Base-by-base conservation (phyloP, 2,113 vertebrate species). In the Dicentrarchus labrax region DNA sequence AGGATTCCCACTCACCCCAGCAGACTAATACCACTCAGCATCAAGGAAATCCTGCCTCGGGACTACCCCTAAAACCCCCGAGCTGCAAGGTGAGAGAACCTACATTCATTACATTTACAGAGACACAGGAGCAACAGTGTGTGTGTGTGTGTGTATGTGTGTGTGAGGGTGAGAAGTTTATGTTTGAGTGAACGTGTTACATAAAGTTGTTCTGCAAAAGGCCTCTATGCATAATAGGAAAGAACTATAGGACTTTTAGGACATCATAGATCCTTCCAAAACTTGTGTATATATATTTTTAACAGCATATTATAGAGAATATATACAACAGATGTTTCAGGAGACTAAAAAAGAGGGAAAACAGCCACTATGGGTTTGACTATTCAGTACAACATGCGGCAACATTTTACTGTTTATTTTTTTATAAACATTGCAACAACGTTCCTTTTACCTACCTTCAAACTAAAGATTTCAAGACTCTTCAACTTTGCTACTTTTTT, bases 61-160 rank as follows among this genome's bases (percentile, higher is more conserved):
- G 96, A 95, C 95, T 97, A 94, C 96, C 96, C 95, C 95, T 97
- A 84, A 98, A 97, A 95, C 95, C 96, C 94, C 95, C 93, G 85
- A 95, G 94, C 94, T 96, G 95, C 94, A 97, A 97, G 95, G 94
- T 96, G 95, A 97, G 96, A 92, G 86, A 93, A 59, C 90, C 93
- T 80, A 8, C 78, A 45, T 74, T 48, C 76, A 73, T 71, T 78
- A 66, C 79, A 83, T 80, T 69, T 21, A 82, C 80, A 76, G n/a
- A 56, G 10, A 81, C 65, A 70, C 39, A 30, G 6, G 47, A 56
- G 54, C 66, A 30, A 59, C 50, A 66, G 5, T 62, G 60, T 84
- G 60, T 84, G 65, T 56, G 3, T 30, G 59, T 3, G 12, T 62
- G 60, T 84, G 60, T 84, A 60, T 56, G 3, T 30, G 59, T 3